Percentiles rank a stretch among this genome's conserved stretches.
Conservation (phyloP, 2,113 vertebrate species). For the Brachyhypopomus gauderio region DNA sequence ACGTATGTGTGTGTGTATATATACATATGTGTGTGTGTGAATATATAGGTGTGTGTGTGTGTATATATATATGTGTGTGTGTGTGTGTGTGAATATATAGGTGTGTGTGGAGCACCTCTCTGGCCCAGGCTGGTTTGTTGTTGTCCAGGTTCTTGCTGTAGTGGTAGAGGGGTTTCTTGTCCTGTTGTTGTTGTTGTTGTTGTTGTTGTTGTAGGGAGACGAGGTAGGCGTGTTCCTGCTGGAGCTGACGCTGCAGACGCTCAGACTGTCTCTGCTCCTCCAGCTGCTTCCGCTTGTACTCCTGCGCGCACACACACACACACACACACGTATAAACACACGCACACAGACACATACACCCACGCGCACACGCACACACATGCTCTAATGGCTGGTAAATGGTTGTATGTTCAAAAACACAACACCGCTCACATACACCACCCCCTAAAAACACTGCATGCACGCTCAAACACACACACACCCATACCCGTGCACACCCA, state of each 20-base stretch:
- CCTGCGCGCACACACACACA: slow-evolving; percentile 67
- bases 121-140: slow-evolving; percentile 89
- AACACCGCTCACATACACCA: no score
- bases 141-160: slow-evolving; percentile 84
- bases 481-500: no score
- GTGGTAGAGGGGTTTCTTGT: slow-evolving; percentile 87
- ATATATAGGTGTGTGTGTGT: no score
- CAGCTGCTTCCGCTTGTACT: slow-evolving; percentile 92
- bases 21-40: no score
- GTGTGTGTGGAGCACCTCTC: slow-evolving; percentile 75
- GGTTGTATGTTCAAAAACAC: not conserved
- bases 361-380: not conserved
- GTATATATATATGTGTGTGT: not conserved
- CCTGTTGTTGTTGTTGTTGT: slow-evolving; percentile 71
- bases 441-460: no score
- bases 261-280: slow-evolving; percentile 92
- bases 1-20: no score
- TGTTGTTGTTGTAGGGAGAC: slow-evolving; percentile 87
- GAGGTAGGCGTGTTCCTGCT: slow-evolving; percentile 92
- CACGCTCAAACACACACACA: no score
- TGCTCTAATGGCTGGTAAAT: no score
- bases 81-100: not conserved
- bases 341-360: slow-evolving; percentile 14
- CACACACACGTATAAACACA: not conserved
- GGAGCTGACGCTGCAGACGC: slow-evolving; percentile 87